Evolutionary conservation across 2,888 invertebrate species (phyloP), one percentile per base, ranked within the genome.

Genomic region (Matsumyia berberina): DNA sequence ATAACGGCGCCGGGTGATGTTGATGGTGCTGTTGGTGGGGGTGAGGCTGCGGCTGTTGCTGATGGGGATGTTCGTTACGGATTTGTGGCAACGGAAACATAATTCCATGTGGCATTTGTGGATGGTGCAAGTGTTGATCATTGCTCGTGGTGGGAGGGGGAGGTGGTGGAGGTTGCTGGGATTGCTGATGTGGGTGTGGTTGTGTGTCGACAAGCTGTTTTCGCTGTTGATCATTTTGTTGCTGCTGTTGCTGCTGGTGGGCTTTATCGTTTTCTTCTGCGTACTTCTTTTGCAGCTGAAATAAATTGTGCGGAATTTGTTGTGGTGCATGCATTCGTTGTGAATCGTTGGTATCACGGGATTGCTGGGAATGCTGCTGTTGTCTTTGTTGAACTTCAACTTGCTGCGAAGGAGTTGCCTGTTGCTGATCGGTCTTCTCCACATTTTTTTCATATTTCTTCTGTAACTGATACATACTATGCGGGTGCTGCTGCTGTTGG

Each of bases 91-190:
- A 86, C 12, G 90, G 90, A 74, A 91, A 91, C 90, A 91, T 90
- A 7, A 91, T 91, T 64, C 91, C 90, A 73, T 91, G 90, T 11
- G 90, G 88, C 91, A 91, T 90, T 87, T 91, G 90, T 33, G 90
- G 88, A 82, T 91, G 91, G 78, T 91, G 91, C 67, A 91, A 87
- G 73, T 91, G 91, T 72, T 90, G 90, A 62, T 91, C 80, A 31
- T 85, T 85, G 39, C 66, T 85, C 7, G 83, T 31, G n/a, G 77
- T 37, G n/a, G 83, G 91, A 12, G 89, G 90, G 39, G 90, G 88
- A 19, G 89, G 88, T 24, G 90, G 90, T 58, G 90, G 90, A 46
- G 89, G 88, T n/a, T 91, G 90, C 15, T 90, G 90, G 2, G 86
- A 15, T 64, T 90, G 90, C 60, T 90, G 90, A 33, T 90, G 89